Percentiles rank a stretch among this genome's conserved stretches.
phyloP scores from a whole-genome alignment of 2,797 vertebrate genomes.

The Silurus lanzhouensis region DNA sequence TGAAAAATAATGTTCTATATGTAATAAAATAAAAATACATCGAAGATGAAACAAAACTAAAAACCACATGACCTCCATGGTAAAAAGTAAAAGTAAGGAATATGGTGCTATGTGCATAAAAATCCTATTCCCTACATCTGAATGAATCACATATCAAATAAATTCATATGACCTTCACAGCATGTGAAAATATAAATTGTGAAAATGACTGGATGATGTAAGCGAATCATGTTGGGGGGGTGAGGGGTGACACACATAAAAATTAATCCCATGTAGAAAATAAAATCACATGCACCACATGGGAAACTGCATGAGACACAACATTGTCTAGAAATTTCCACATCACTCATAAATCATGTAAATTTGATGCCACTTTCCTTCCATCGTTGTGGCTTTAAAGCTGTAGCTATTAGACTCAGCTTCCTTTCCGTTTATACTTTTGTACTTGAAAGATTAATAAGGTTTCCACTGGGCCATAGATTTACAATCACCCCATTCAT shows the following conservation, averaged over 20 bases:
- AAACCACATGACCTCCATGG: neutral
- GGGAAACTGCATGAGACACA: neutral
- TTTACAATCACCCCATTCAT: neutral
- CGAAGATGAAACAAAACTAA: neutral
- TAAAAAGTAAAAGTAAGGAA: no score
- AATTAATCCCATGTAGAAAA: neutral
- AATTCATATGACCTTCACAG: neutral
- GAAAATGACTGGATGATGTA: neutral
- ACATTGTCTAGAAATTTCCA: no score
- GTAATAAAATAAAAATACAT: neutral
- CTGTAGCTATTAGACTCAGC: neutral
- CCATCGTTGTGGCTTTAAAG: neutral
- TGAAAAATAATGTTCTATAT: neutral
- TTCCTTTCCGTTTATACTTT: neutral
- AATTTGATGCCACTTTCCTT: neutral
- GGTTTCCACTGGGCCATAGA: neutral
- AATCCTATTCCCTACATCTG: neutral
- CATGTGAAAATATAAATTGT: neutral
- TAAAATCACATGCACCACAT: neutral
- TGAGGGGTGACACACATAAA: neutral
- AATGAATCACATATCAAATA: neutral
- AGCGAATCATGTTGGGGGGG: neutral
- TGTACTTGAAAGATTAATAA: slow-evolving; percentile 2
- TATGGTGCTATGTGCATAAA: neutral
- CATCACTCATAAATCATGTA: neutral